Evolutionary conservation across 2,888 invertebrate genomes (phyloP), one percentile per base, ranked within the genome.

Genomic region (Bunonema sp.): DNA sequence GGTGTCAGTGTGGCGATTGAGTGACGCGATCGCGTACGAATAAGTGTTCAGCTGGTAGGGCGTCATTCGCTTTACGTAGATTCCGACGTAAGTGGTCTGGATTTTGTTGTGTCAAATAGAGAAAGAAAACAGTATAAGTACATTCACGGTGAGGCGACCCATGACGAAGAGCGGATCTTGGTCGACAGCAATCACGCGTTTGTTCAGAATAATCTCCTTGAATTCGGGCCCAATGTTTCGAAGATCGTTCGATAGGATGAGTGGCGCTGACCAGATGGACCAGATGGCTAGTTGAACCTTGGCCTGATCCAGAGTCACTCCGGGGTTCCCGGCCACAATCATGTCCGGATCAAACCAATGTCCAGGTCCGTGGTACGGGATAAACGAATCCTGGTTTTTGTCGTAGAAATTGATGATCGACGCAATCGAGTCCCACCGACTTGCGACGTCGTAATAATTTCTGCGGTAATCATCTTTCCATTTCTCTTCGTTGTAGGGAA

Each of bases 401-500:
- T 62, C 70, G 45, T 69, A 71, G 53, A 59, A 69, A 19, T 61
- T 40, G 8, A 70, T 57, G 30, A 71, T 71, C 26, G 45, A 41
- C 20, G 41, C 40, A 3, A 71, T 58, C 10, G 44, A 41, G 39
- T 52, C 59, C n/a, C n/a, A n/a, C 3, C 64, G 61, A 44, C 70
- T 70, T 29, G 61, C 55, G 31, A 73, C 70, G 47, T 72, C 72
- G 23, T 53, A 63, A 42, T 61, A 70, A 45, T 72, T 73, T 32
- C 72, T n/a, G n/a, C n/a, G n/a, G n/a, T n/a, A n/a, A n/a, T n/a
- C n/a, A n/a, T n/a, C n/a, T n/a, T n/a, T n/a, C n/a, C n/a, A n/a
- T n/a, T n/a, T n/a, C n/a, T n/a, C n/a, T n/a, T n/a, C n/a, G n/a
- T n/a, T n/a, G n/a, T n/a, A n/a, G n/a, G n/a, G n/a, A n/a, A n/a